These are phyloP conservation scores for Pocillopora damicornis DNA, from an alignment of 64 coral and sea anemone species.

Conservation along the genomic window DNA sequence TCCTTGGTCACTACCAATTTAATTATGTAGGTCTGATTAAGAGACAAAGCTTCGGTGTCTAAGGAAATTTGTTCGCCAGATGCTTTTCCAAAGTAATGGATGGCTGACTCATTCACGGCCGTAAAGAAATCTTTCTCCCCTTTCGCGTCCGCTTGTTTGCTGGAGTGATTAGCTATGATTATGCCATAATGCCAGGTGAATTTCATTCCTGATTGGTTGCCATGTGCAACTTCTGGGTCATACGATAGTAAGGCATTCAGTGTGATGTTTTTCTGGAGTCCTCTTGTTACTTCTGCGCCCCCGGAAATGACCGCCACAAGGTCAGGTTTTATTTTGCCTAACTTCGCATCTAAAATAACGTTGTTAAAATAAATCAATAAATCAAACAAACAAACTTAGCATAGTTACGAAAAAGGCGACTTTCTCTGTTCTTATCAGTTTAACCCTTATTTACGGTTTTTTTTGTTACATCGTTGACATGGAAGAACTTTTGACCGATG, in stretches of 20 bases:
- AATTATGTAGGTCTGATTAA: neutral
- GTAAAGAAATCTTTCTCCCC: neutral
- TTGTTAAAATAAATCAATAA: no score
- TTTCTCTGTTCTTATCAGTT: no score
- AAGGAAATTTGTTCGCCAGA: neutral
- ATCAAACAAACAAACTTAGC: no score
- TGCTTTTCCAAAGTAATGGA: neutral
- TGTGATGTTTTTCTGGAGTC: neutral
- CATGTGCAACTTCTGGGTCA: conserved; percentile 47
- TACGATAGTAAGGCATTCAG: conserved; percentile 20
- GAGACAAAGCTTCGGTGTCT: neutral
- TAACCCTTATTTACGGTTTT: no score
- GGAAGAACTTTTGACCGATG: no score
- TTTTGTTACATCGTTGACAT: no score
- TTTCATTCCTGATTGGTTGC: conserved; percentile 16
- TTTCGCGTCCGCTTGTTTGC: neutral
- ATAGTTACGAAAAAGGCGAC: no score
- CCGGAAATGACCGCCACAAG: conserved; percentile 21
- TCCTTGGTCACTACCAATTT: neutral
- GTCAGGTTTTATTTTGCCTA: neutral
- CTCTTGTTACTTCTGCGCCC: neutral
- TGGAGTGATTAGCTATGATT: neutral
- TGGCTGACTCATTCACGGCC: neutral
- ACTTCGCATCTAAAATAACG: no score
- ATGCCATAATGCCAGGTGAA: conserved; percentile 19